phyloP scores from a whole-genome alignment of 2,888 invertebrate genomes.

The Sarcophaga caerulescens region DNA sequence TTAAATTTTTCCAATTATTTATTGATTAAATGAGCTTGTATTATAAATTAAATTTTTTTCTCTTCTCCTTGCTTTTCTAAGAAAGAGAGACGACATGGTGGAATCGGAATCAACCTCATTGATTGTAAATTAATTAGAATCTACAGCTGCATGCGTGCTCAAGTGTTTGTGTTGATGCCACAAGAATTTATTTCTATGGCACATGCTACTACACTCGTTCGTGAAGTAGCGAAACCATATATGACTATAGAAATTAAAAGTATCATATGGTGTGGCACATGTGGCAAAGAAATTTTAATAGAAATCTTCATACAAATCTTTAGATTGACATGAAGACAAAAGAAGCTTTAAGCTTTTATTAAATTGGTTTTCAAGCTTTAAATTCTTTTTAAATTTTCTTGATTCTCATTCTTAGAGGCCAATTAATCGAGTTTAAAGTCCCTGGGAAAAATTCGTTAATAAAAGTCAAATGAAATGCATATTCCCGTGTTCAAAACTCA shows the following conservation, averaged over 20 bases:
- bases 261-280: neutral
- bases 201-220: constrained; percentile 23
- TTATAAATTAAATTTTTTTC: constrained; percentile 2
- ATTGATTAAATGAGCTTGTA: constrained; percentile 31
- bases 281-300: neutral
- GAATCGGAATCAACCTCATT: constrained; percentile 61
- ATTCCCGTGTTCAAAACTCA: too few relatives aligned
- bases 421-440: too few relatives aligned
- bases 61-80: neutral
- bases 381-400: neutral
- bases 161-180: constrained; percentile 55
- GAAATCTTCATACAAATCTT: neutral
- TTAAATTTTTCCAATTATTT: constrained; percentile 21
- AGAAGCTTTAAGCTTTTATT: neutral
- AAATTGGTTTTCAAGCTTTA: neutral
- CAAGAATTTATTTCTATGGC: constrained; percentile 38
- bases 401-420: too few relatives aligned
- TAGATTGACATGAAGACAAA: neutral
- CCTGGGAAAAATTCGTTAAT: too few relatives aligned
- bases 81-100: neutral
- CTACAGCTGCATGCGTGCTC: constrained; percentile 52
- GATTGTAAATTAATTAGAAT: constrained; percentile 61
- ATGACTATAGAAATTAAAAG: constrained; percentile 16
- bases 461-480: too few relatives aligned
- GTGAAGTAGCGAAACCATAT: constrained; percentile 42